These are phyloP conservation scores for Poecilus cupreus DNA, from an alignment of 2,888 invertebrate genomes.

Conservation along the genomic window DNA sequence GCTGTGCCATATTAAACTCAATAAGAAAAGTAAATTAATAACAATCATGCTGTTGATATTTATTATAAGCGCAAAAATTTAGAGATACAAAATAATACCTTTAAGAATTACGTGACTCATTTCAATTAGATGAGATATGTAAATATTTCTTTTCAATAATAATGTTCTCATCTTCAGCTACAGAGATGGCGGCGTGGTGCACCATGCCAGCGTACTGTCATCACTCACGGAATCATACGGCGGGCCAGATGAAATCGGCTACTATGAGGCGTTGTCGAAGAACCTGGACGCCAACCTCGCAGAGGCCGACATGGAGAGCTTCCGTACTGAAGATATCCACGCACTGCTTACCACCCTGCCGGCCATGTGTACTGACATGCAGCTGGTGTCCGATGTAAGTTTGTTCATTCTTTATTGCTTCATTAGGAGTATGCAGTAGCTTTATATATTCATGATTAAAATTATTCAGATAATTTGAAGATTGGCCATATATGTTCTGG, in stretches of 20 bases:
- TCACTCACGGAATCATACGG: conserved; percentile 89
- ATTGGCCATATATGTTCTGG: no score
- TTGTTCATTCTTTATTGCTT: no score
- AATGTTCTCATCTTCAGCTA: conserved; percentile 74
- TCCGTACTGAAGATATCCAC: conserved; percentile 93
- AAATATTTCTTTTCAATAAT: not conserved
- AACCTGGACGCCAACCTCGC: conserved; percentile 95
- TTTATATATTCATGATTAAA: no score
- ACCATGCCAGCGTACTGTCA: conserved; percentile 87
- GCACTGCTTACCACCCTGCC: conserved; percentile 87
- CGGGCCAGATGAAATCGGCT: conserved; percentile 76
- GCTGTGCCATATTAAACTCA: no score
- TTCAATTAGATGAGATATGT: no score
- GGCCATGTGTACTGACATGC: conserved; percentile 77
- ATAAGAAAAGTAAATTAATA: no score
- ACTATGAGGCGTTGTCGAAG: conserved; percentile 90
- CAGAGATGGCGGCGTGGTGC: conserved; percentile 84
- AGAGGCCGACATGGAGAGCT: conserved; percentile 96
- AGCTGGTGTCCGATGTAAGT: conserved; percentile 64
- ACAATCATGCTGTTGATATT: no score
- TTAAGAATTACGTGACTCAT: no score
- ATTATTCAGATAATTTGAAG: no score
- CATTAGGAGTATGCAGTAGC: no score
- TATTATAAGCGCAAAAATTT: no score
- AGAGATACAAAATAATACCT: no score